Base-by-base conservation (phyloP, 2,888 invertebrate species). In the Caenorhabditis zanzibari region DNA sequence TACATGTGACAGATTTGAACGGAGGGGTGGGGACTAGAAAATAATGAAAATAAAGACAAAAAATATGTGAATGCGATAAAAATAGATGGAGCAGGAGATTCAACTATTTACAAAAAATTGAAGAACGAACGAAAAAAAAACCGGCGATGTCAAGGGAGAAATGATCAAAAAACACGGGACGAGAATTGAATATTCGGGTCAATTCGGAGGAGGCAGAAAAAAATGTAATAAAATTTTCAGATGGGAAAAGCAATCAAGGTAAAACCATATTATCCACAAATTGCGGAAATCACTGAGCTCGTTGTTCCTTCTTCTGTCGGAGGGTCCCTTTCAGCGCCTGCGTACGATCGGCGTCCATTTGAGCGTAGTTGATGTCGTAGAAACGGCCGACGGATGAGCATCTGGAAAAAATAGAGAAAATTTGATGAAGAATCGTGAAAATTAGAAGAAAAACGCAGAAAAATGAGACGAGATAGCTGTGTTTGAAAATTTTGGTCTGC, bases 321-420 rank as follows among this genome's bases (percentile, higher is more conserved):
- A 80, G 71, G 7, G 77, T 82, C 12, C 79, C 82, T 54, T 74
- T 61, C 38, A 82, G 52, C 2, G 84, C 84, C 52, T 75, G 64
- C 9, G 84, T 84, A 38, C 84, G 75, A 56, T 84, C 81, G 24
- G 56, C 68, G 44, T 84, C 84, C 52, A 84, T 28, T 38, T 84
- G 84, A 1, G 84, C 68, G 68, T 84, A 84, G 73, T 84, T 81
- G 59, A 81, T 71, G 73, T 84, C 84, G 56, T 58, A 76, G 41
- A 72, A 76, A 16, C 84, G 75, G 19, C 84, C 84, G 54, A 81
- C 76, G 12, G 84, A 84, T 16, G 81, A 76, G 58, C 84, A 84
- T 22, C 84, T 83, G 80, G 14, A 81, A 73, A n/a, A n/a, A n/a
- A n/a, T n/a, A 35, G 14, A 59, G 12, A 54, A n/a, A 75, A 44